These are phyloP conservation scores for Paratrypauchen microcephalus DNA, from an alignment of 2,797 vertebrate genomes.

Conservation along the genomic window DNA sequence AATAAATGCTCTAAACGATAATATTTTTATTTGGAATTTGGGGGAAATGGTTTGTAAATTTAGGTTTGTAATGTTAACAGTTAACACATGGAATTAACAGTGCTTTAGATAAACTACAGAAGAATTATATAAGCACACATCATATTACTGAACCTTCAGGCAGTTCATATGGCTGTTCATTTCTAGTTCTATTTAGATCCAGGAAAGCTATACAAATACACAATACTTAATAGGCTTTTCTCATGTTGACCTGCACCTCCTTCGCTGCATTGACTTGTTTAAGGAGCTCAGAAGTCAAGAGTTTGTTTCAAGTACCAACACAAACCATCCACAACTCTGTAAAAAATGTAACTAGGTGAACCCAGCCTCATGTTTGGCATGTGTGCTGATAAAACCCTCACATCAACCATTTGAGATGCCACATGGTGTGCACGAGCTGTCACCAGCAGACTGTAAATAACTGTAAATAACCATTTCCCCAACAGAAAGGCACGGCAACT, in stretches of 20 bases:
- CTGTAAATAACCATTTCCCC: conserved; percentile 44
- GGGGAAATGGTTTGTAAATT: no score
- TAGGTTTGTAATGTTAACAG: no score
- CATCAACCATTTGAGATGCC: conserved; percentile 36
- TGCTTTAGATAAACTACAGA: no score
- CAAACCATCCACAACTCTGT: conserved; percentile 7
- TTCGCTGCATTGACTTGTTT: neutral
- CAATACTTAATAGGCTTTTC: no score
- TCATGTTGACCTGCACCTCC: neutral
- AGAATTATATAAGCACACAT: no score
- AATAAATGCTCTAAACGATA: no score
- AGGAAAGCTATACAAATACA: neutral
- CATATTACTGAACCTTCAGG: no score
- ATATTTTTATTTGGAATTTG: no score
- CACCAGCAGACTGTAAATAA: conserved; percentile 64
- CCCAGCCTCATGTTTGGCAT: conserved; percentile 22
- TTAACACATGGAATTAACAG: no score
- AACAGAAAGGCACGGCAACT: conserved; percentile 30
- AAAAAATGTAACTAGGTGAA: conserved; percentile 30
- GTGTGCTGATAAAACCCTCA: conserved; percentile 25
- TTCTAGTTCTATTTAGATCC: neutral
- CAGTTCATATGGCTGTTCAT: no score
- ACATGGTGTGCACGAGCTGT: conserved; percentile 40
- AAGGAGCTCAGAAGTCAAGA: conserved; percentile 1
- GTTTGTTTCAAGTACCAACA: conserved; percentile 7